Evolutionary conservation across 1,140 invertebrate species (phyloP), one percentile per base, ranked within the genome.

Genomic region (Reticulitermes speratus): DNA sequence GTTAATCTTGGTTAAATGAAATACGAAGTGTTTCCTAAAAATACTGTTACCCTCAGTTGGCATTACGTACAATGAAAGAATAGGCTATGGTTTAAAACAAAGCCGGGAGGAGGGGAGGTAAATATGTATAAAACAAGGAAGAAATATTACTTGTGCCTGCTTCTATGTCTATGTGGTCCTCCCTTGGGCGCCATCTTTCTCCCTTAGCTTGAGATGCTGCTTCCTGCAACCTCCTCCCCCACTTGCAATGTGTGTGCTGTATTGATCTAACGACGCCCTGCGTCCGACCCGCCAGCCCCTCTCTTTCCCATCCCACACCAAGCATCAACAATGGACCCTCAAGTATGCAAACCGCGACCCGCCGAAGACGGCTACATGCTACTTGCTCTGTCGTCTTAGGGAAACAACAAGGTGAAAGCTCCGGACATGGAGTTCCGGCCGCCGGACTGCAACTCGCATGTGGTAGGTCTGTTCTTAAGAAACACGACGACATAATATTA

Each of bases 241-340:
- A 25, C 65, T 75, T 75, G 65, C 65, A 11, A 75, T 75, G 65
- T 75, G 65, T 75, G 65, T 75, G 65, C 65, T 75, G 65, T 75
- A 75, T 75, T 75, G 65, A 75, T 75, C 65, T 75, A 75, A 75
- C n/a, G 65, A 30, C n/a, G 65, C n/a, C n/a, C 65, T 55, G n/a
- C n/a, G 65, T 30, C 65, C n/a, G 65, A n/a, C 65, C 9, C 65
- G 25, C 65, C 65, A 2, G 25, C 25, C 2, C 65, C 25, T 65
- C 59, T n/a, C 59, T 65, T 30, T 16, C n/a, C 65, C 65, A 9
- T 30, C 11, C 65, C n/a, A 11, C 65, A 30, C 65, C 65, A 75
- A 75, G 65, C 65, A 75, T 75, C 65, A 75, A 75, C 65, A 75
- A 75, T 75, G 65, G 65, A 75, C 65, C 65, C 65, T 75, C 65